Evolutionary conservation across 2,113 vertebrate genomes (phyloP).

Genomic region (Haemorhous mexicanus): DNA sequence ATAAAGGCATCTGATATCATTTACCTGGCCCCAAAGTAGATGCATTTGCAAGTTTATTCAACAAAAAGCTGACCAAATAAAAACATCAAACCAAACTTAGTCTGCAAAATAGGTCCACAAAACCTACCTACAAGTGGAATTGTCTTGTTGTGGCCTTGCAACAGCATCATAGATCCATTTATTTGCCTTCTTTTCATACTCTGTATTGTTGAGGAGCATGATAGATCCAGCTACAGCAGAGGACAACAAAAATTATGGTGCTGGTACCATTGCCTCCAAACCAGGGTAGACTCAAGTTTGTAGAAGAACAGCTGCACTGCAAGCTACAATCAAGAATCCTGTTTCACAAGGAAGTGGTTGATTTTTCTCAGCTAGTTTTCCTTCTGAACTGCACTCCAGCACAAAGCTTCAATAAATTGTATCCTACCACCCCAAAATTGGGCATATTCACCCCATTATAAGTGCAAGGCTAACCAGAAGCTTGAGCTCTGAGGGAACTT

Average conservation of each 20-base stretch:
- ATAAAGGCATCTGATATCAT: not conserved
- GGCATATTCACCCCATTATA: not conserved
- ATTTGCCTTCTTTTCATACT: not conserved
- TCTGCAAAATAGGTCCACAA: not conserved
- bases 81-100: not conserved
- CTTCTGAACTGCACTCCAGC: not conserved
- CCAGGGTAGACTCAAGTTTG: not conserved
- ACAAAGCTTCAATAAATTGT: not conserved
- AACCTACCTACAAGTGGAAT: not conserved
- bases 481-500: not conserved
- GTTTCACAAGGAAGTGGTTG: not conserved
- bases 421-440: not conserved
- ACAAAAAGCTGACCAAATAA: not conserved
- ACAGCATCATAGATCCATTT: not conserved
- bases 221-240: not conserved
- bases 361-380: not conserved
- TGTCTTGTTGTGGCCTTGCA: not conserved
- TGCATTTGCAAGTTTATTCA: not conserved
- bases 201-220: fast-evolving
- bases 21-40: not conserved
- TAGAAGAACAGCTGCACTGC: not conserved
- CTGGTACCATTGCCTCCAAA: not conserved
- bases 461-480: not conserved
- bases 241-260: not conserved
- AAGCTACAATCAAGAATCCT: not conserved